These are phyloP conservation scores for Stegophylla sp. DNA, from an alignment of 2,888 invertebrate genomes.

Conservation along the genomic window DNA sequence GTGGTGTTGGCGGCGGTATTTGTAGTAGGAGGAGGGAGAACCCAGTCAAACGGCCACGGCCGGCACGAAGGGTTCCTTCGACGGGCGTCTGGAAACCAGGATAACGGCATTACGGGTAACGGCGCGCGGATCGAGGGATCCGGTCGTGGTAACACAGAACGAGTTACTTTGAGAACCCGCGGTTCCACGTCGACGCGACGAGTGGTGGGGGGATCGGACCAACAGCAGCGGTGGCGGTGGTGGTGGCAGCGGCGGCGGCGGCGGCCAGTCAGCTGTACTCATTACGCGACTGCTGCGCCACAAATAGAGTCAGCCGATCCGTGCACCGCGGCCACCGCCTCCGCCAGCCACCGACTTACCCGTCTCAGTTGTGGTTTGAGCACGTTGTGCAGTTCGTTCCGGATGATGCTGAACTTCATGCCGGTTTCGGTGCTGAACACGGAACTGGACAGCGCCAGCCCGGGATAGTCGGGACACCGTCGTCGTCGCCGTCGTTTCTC, in stretches of 20 bases:
- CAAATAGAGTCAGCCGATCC: conserved; percentile 46
- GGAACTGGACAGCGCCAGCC: conserved; percentile 87
- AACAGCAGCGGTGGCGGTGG: conserved; percentile 32
- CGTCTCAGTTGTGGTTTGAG: conserved; percentile 94
- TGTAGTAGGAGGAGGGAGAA: not conserved
- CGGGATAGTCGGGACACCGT: conserved; percentile 90
- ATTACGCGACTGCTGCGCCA: conserved; percentile 6
- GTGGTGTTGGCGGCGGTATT: no score
- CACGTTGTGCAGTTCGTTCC: conserved; percentile 96
- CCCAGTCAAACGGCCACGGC: not conserved
- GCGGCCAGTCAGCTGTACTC: conserved; percentile 47
- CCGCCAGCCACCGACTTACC: conserved; percentile 72
- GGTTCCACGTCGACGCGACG: conserved; percentile 33
- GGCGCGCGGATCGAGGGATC: not conserved
- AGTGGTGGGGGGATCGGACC: conserved; percentile 12
- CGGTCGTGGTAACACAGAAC: not conserved
- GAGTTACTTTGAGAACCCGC: conserved; percentile 44
- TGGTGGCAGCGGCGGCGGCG: conserved; percentile 17
- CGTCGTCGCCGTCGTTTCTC: conserved; percentile 77
- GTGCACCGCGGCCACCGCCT: not conserved
- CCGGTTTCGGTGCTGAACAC: conserved; percentile 95
- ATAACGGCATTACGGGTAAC: no score
- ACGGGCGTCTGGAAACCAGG: not conserved
- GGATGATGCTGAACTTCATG: conserved; percentile 97
- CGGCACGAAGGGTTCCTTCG: not conserved